Evolutionary conservation across 2,113 vertebrate species (phyloP).

Genomic region (Fulica atra): DNA sequence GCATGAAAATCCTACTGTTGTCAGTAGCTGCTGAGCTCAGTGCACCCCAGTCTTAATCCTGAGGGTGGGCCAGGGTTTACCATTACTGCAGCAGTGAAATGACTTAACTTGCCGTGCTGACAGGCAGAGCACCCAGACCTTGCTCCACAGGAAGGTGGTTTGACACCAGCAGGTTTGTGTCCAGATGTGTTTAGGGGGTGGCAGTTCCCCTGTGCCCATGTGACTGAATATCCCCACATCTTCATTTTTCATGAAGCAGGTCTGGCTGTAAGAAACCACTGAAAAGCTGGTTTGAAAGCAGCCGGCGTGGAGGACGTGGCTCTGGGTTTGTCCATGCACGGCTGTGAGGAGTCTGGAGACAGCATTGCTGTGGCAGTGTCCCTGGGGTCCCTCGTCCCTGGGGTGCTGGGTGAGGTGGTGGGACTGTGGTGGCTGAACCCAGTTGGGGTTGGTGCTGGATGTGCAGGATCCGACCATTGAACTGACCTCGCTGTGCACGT

Average conservation of each 20-base stretch:
- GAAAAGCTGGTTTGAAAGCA: neutral
- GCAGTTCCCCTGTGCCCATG: neutral
- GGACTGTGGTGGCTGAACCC: accelerated
- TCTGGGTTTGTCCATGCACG: accelerated
- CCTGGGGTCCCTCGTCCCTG: neutral
- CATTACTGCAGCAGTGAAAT: neutral
- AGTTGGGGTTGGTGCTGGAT: neutral
- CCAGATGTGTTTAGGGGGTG: neutral
- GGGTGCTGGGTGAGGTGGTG: neutral
- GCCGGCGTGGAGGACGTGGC: neutral
- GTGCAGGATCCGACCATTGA: neutral
- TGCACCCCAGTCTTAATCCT: neutral
- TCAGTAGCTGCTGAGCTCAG: neutral
- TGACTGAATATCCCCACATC: neutral
- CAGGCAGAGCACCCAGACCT: accelerated
- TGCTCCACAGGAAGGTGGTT: neutral
- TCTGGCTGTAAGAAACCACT: neutral
- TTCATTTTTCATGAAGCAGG: accelerated
- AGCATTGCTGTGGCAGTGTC: neutral
- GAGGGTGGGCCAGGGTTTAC: neutral
- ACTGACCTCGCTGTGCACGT: accelerated
- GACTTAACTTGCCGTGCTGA: neutral
- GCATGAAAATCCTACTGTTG: neutral
- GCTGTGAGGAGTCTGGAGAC: neutral
- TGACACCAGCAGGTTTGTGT: neutral